Base-by-base conservation (phyloP, 2,888 invertebrate genomes). In the Vandiemenella viatica region DNA sequence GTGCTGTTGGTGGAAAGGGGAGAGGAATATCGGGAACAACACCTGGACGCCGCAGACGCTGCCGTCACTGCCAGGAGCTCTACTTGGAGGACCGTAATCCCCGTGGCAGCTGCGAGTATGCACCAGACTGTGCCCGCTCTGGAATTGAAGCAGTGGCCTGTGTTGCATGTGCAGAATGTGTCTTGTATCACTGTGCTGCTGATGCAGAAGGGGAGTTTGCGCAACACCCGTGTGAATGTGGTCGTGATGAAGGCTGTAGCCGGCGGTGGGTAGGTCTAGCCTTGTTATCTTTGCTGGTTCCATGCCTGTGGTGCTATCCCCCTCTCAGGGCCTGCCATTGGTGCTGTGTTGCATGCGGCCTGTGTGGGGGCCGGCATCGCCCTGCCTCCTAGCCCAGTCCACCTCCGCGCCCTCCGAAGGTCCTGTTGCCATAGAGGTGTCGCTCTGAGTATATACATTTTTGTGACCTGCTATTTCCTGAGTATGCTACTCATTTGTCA, bases 251-350 rank as follows among this genome's bases (percentile, higher is more conserved):
- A 53, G 76, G 78, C 51, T 87, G 86, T 67, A 74, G 79, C 49
- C 83, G 83, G 59, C 77, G 89, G 70, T 93, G 93, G 92, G 65
- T 86, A 56, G 86, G 88, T 50, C 69, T 95, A 57, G 79, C 88
- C 21, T 72, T 93, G 53, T 76, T 95, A 48, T 87, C 88, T 51
- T 68, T 92, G 55, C 70, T 93, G 58, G 84, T 93, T 61, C 95
- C 95, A 57, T 95, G 95, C 68, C 74, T 96, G 60, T 95, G 93
- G 77, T 86, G 90, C 69, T 95, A 95, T 72, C 79, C 84, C 60
- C 90, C 91, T 51, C 73, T 93, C 55, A 80, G 82, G 59, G 80
- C 85, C 59, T 81, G 83, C 62, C 91, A 92, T 69, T 76, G 79
- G 70, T 82, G 86, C 60, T 88, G 88, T 46, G 75, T 83, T 54